A percentile compares a stretch with the other conserved stretches of the same genome.
These are phyloP conservation scores for Sinocyclocheilus maitianheensis DNA, from an alignment of 2,113 vertebrate genomes.

Conservation along the genomic window DNA sequence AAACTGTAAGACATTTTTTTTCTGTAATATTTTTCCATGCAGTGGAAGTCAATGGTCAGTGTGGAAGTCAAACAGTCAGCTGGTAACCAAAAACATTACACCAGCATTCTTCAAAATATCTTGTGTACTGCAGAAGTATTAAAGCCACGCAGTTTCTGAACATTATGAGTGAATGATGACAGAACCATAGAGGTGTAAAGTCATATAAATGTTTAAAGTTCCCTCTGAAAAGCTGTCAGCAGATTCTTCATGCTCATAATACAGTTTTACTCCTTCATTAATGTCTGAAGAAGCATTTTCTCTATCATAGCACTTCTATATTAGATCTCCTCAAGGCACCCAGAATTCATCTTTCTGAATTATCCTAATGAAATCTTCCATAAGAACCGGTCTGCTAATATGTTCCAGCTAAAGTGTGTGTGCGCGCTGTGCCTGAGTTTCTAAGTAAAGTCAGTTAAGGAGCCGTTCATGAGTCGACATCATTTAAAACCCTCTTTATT, in stretches of 20 bases:
- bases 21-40: neutral
- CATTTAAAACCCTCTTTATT: neutral
- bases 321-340: neutral
- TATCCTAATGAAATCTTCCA: slow-evolving; percentile 17
- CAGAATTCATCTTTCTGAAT: slow-evolving; percentile 10
- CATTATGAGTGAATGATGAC: neutral
- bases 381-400: slow-evolving; percentile 1
- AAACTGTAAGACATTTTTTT: neutral
- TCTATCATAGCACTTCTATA: neutral
- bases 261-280: slow-evolving; percentile 13
- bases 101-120: neutral
- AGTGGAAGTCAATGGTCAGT: neutral
- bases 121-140: neutral
- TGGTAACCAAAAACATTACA: neutral
- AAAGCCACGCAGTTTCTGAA: neutral
- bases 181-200: neutral
- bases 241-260: neutral
- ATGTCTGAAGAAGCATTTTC: slow-evolving; percentile 3
- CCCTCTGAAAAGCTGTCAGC: neutral
- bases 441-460: neutral
- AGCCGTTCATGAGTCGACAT: neutral
- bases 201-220: neutral
- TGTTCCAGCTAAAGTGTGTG: neutral
- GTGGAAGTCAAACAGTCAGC: too few species aligned
- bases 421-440: neutral